Base-by-base conservation (phyloP, 2,797 vertebrate species). In the Craterocephalus amniculus region DNA sequence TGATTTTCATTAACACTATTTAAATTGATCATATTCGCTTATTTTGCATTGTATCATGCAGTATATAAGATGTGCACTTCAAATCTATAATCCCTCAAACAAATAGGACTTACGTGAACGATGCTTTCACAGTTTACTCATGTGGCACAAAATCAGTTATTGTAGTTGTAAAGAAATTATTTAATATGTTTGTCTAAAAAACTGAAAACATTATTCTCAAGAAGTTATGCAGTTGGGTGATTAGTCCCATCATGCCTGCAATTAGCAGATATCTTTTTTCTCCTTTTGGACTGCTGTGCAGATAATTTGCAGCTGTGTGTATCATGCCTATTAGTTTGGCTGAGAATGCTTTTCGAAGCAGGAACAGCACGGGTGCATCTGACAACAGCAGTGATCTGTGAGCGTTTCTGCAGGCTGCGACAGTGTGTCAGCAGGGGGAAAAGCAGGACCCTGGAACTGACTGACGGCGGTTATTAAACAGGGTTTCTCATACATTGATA, bases 361-460 rank as follows among this genome's bases (percentile, higher is more conserved):
- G 18, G 8, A 51, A 29, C 26, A 51, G 24, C 57, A 45, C 48
- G 69, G 32, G 59, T 70, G 62, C 40, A 51, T 32, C 29, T 67
- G 45, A 71, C 73, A 32, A 66, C 40, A 56, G 65, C 68, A 73
- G 26, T 36, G 27, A 45, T 65, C 32, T 59, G 1, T 45, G 54
- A 55, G 31, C 29, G 13, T 66, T 38, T 6, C 58, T 31, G 43
- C 27, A 29, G 65, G 40, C 61, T 4, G 10, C 58, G 22, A 20
- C 43, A 34, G 22, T 24, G 58, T 27, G 51, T 38, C 48, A 59
- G 43, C 32, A 27, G 22, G 54, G 40, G 49, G 2, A 24, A n/a
- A 18, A 32, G 9, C n/a, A 3, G 29, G 1, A 43, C n/a, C 4
- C 31, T n/a, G 22, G 6, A 70, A n/a, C 27, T 35, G 58, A 68